phyloP scores from a whole-genome alignment of 1,140 invertebrate species.

The Drosophila arizonae region DNA sequence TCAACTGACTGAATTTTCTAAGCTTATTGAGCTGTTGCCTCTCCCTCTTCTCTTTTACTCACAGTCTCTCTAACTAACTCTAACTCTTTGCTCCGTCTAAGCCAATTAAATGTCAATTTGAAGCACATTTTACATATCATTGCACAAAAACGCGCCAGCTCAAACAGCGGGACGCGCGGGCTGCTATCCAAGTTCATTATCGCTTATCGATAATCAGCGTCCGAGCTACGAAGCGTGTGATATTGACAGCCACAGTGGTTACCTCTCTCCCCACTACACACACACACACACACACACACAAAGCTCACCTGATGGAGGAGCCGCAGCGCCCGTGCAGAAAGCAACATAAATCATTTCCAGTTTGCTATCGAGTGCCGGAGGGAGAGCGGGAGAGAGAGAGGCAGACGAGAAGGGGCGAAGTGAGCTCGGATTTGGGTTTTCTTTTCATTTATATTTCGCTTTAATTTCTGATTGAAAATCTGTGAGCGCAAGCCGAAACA shows the following conservation, averaged over 20 bases:
- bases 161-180: constrained; percentile 21
- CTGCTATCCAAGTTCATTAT: constrained; percentile 69
- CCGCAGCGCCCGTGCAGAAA: constrained; percentile 25
- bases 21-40: background rate
- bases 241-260: constrained; percentile 67
- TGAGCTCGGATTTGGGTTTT: constrained; percentile 9
- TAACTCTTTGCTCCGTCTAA: constrained; percentile 26
- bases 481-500: constrained; percentile 63
- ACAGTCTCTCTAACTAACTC: background rate
- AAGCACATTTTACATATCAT: constrained; percentile 70
- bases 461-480: constrained; percentile 76
- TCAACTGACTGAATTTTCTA: constrained; percentile 52
- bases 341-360: constrained; percentile 76
- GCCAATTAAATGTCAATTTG: constrained; percentile 73
- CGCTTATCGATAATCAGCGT: constrained; percentile 58
- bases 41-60: background rate
- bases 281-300: background rate
- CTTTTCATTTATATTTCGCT: constrained; percentile 62
- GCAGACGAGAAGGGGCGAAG: background rate
- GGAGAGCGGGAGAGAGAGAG: background rate
- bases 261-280: background rate
- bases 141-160: constrained; percentile 67
- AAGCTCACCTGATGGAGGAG: constrained; percentile 20
- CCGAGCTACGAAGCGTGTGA: constrained; percentile 42
- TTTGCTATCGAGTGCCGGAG: constrained; percentile 34